Percentiles rank a stretch among this genome's conserved stretches.
phyloP scores from a whole-genome alignment of 1,140 invertebrate genomes.

The Lethrus apterus region DNA sequence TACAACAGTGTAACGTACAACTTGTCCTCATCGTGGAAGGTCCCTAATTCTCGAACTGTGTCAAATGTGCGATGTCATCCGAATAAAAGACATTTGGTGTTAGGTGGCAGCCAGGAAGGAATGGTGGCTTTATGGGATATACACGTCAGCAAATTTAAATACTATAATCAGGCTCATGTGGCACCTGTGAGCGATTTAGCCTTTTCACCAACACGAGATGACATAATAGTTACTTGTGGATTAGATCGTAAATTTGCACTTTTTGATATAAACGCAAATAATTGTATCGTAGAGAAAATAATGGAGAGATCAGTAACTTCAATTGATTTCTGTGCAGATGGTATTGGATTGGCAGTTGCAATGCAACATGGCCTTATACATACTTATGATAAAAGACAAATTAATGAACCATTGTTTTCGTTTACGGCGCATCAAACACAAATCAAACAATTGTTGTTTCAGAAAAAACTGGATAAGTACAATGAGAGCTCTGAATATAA shows the following conservation, averaged over 20 bases:
- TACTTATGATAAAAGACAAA: constrained; percentile 32
- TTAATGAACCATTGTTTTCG: constrained; percentile 25
- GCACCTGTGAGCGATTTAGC: constrained; percentile 28
- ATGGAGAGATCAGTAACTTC: constrained; percentile 31
- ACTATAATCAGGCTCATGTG: constrained; percentile 28
- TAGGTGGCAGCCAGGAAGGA: constrained; percentile 35
- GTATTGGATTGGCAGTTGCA: constrained; percentile 29
- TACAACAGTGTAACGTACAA: constrained; percentile 30
- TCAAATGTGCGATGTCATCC: constrained; percentile 31
- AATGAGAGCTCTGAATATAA: too few species aligned
- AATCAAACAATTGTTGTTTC: constrained; percentile 28
- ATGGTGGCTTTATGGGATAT: constrained; percentile 37
- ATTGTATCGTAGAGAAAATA: constrained; percentile 23
- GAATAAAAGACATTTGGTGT: constrained; percentile 29
- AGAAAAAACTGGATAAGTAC: constrained; percentile 22
- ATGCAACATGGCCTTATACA: constrained; percentile 32
- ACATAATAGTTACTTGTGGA: constrained; percentile 30
- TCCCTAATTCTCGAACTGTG: constrained; percentile 33
- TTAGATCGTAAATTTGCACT: constrained; percentile 32
- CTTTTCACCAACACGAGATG: constrained; percentile 33
- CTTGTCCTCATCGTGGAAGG: constrained; percentile 23
- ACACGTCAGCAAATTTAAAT: constrained; percentile 30
- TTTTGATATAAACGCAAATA: constrained; percentile 30
- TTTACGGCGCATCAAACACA: constrained; percentile 27
- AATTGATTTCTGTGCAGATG: constrained; percentile 35